phyloP scores from a whole-genome alignment of 2,888 invertebrate species.

The Melinopterus prodromus region DNA sequence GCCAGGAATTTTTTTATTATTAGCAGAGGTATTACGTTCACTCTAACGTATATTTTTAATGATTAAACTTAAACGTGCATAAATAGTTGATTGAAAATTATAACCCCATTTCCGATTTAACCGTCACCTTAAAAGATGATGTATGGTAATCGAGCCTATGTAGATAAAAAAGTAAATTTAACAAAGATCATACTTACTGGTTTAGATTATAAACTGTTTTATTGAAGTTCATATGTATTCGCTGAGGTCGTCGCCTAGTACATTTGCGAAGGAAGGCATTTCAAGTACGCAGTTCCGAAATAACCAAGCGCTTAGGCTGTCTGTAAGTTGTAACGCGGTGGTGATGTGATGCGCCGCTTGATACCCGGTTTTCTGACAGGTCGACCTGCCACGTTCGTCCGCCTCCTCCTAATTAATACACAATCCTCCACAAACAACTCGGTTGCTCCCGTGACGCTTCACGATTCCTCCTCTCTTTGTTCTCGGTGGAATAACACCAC shows the following conservation, averaged over 20 bases:
- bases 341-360: not conserved
- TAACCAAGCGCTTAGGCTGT: not conserved
- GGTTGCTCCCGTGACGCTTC: not conserved
- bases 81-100: too few relatives aligned
- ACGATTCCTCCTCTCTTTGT: not conserved
- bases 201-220: not conserved
- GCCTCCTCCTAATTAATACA: not conserved
- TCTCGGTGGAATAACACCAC: not conserved
- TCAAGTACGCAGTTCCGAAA: constrained; percentile 4
- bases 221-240: not conserved
- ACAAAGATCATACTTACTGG: not conserved
- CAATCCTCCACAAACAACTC: not conserved
- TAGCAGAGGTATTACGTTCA: too few relatives aligned
- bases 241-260: not conserved
- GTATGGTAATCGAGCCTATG: too few relatives aligned
- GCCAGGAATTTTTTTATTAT: too few relatives aligned
- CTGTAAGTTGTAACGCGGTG: not conserved
- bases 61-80: too few relatives aligned
- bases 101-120: too few relatives aligned
- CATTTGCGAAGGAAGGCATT: not conserved
- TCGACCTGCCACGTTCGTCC: not conserved
- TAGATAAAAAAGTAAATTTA: too few relatives aligned
- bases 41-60: too few relatives aligned
- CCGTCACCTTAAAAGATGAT: too few relatives aligned
- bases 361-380: not conserved